phyloP scores from a whole-genome alignment of 2,113 vertebrate species.

The Pseudopipra pipra region DNA sequence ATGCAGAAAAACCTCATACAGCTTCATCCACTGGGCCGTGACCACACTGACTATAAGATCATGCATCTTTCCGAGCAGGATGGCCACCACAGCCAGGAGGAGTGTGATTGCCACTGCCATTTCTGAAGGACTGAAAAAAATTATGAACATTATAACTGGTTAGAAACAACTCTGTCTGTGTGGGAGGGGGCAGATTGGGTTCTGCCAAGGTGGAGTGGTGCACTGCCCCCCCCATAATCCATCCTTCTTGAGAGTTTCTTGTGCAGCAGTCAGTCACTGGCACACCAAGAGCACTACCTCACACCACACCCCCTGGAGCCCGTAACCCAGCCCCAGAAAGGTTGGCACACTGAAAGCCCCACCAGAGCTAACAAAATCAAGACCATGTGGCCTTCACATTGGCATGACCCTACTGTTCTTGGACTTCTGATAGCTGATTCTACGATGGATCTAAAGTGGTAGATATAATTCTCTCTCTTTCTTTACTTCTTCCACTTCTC shows the following conservation, averaged over 20 bases:
- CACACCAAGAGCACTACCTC: neutral
- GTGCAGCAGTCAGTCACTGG: neutral
- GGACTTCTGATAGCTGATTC: neutral
- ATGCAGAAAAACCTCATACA: neutral
- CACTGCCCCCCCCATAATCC: neutral
- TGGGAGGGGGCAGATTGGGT: neutral
- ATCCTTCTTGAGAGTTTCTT: neutral
- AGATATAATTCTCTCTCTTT: neutral
- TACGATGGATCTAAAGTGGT: neutral
- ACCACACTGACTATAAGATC: neutral
- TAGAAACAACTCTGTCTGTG: neutral
- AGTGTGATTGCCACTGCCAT: neutral
- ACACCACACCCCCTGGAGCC: neutral
- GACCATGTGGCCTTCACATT: neutral
- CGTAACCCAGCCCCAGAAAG: neutral
- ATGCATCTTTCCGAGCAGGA: neutral
- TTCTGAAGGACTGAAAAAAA: neutral
- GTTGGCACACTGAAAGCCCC: neutral
- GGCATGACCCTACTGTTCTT: neutral
- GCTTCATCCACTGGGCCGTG: neutral
- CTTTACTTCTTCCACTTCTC: neutral
- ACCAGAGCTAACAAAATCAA: neutral
- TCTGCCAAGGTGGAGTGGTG: neutral
- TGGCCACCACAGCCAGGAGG: neutral
- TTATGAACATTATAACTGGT: neutral